Evolutionary conservation across 2,888 invertebrate genomes (phyloP), one percentile per base, ranked within the genome.

Genomic region (Heterodera filipjevi): DNA sequence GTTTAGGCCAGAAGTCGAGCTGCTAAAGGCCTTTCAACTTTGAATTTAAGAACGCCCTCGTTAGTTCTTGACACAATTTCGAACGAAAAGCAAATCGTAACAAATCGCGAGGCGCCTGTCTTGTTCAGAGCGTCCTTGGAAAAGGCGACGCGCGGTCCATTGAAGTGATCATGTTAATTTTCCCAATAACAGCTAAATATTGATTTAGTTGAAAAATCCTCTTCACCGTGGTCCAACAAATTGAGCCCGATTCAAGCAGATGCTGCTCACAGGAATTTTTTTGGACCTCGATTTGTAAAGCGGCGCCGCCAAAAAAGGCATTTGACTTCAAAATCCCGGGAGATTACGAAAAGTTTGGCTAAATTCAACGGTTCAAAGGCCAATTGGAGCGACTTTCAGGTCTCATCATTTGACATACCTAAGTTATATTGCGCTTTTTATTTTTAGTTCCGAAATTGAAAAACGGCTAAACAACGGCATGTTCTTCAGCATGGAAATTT

Each of bases 381-480:
- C 96, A 97, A 90, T 90, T 99, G 71, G 96, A 97, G 89, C 94
- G 95, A 87, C 75, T 75, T n/a, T 75, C 75, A 75, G 75, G 75
- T 75, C 33, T n/a, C n/a, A n/a, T n/a, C 59, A n/a, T 16, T 27
- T 77, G n/a, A n/a, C n/a, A 49, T 30, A n/a, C 30, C n/a, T n/a
- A n/a, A n/a, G n/a, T n/a, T n/a, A n/a, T n/a, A n/a, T n/a, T n/a
- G n/a, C n/a, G n/a, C n/a, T n/a, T n/a, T n/a, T n/a, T n/a, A n/a
- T n/a, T 91, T 99, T 0, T 98, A 99, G 91, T 79, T n/a, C 82
- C n/a, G 84, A 86, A 76, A 86, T 88, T 87, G 95, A 96, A 0
- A 95, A 95, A 96, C 96, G 79, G 98, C 99, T 0, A 93, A 96
- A 80, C 96, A 96, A 90, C 99, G 99, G 98, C 10, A 99, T 99